A percentile compares a stretch with the other conserved stretches of the same genome.
These are phyloP conservation scores for Metacarcinus magister DNA, from an alignment of 2,888 invertebrate species.

Conservation along the genomic window DNA sequence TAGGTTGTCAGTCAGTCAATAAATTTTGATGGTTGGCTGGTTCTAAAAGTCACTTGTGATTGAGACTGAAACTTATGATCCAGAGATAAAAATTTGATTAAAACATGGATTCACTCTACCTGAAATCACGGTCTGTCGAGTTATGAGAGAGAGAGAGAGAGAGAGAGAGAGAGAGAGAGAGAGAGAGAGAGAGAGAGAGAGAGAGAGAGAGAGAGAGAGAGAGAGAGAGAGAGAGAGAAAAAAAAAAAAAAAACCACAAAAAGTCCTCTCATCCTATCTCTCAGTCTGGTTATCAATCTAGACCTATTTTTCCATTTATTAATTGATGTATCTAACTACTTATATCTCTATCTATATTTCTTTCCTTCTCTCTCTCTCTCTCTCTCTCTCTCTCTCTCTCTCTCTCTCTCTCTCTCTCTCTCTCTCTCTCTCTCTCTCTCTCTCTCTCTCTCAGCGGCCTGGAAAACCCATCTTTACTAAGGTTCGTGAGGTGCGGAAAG, in stretches of 20 bases:
- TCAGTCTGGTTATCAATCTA: no score
- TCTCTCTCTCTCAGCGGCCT: background rate
- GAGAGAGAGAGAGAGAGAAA: background rate
- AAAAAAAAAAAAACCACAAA: no score
- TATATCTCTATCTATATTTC: no score
- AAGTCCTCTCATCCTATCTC: no score
- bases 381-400: no score
- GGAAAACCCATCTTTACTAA: background rate
- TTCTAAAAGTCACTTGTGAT: background rate
- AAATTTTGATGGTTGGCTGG: background rate
- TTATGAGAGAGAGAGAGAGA: slow-evolving; percentile 39
- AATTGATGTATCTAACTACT: no score
- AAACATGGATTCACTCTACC: background rate
- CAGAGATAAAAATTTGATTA: slow-evolving; percentile 31
- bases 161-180: slow-evolving; percentile 44
- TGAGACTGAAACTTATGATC: slow-evolving; percentile 41
- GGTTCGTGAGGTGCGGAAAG: background rate
- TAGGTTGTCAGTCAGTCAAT: background rate
- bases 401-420: no score
- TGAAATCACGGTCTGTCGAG: background rate
- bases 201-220: slow-evolving; percentile 39
- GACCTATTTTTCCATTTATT: no score
- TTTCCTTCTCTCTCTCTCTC: no score
- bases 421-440: no score
- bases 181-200: slow-evolving; percentile 39